Base-by-base conservation (phyloP, 1,140 invertebrate genomes). In the Drosophila pectinifera region DNA sequence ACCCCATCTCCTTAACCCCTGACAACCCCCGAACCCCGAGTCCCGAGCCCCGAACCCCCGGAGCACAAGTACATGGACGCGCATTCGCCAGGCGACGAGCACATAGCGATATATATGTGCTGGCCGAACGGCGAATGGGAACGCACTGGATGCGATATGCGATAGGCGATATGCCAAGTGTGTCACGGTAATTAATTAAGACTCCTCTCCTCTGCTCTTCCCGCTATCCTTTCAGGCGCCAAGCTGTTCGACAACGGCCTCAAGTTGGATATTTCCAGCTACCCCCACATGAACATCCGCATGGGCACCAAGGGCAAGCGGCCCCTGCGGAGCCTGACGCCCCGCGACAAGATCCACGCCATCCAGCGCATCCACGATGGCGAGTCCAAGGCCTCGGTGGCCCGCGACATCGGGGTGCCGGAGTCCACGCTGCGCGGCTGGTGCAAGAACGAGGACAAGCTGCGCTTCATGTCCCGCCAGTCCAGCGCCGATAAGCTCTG, bases 361-460 rank as follows among this genome's bases (percentile, higher is more conserved):
- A 96, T 97, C 42, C 94, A 95, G 65, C 93, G 96, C 24, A 96
- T 97, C 0, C 96, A 96, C 92, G 95, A 95, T 77, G 96, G 96
- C 36, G 96, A 96, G 86, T 96, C 95, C 11, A 97, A 97, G 78
- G 96, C 96, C 0, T 96, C 96, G 0, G 96, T 97, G 0, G 96
- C 96, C 0, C 92, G 96, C 0, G 95, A 96, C 72, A 96, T 97
- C 80, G 96, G 96, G 0, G 96, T 97, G 1, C 96, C 96, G 0
- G 96, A 97, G 90, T 96, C 96, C 0, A 97, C 96, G 0, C 92
- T 97, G 1, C 93, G 96, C 0, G 96, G 96, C 18, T 97, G 96
- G 96, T 97, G 96, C 92, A 97, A 97, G 85, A 96, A 96, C 73
- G 95, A 96, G 81, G 94, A 95, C 64, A 97, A 96, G 80, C 94